A percentile compares a stretch with the other conserved stretches of the same genome.
Conservation (phyloP, 2,797 vertebrate species). For the Champsocephalus esox region DNA sequence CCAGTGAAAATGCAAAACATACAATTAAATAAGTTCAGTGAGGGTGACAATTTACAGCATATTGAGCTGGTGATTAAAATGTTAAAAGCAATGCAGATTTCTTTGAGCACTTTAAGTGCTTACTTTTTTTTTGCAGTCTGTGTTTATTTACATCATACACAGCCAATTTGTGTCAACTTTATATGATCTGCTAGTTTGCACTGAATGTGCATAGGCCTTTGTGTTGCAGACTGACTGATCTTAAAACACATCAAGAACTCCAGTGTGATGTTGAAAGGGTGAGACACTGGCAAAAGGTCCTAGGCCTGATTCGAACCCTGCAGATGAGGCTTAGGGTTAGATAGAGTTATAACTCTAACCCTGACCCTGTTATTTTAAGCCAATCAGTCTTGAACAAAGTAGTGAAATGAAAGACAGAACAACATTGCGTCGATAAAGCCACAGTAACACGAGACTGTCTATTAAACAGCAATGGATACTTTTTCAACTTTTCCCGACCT, state of each 20-base stretch:
- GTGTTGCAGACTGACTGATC: background rate
- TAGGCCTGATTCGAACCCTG: too few species aligned
- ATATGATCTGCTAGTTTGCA: background rate
- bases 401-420: background rate
- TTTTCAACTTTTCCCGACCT: too few species aligned
- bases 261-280: too few species aligned
- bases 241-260: background rate
- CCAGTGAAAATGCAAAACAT: background rate
- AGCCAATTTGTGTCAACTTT: background rate
- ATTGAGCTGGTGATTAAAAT: background rate
- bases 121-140: background rate
- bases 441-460: too few species aligned
- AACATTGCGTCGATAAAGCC: too few species aligned
- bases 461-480: too few species aligned
- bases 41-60: background rate
- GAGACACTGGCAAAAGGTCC: too few species aligned
- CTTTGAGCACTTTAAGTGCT: background rate
- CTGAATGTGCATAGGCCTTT: background rate
- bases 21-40: too few species aligned
- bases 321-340: too few species aligned
- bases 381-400: background rate
- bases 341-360: too few species aligned
- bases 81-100: background rate
- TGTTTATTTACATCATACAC: background rate
- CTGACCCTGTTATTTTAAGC: background rate